A percentile compares a stretch with the other conserved stretches of the same genome.
These are phyloP conservation scores for Natator depressus DNA, from an alignment of 2,113 vertebrate species.

Conservation along the genomic window DNA sequence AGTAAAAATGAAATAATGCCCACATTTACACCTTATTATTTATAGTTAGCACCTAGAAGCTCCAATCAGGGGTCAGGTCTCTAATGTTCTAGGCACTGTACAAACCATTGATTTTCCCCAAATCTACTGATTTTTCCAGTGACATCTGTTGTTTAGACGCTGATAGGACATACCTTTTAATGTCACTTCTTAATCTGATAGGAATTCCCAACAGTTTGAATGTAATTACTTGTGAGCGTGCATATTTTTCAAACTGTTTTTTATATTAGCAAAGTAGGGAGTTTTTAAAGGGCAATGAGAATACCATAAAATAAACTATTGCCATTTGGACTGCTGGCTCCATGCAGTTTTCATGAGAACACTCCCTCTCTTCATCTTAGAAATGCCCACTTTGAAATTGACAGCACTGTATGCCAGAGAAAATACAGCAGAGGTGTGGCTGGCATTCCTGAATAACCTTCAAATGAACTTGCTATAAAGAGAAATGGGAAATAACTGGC, in stretches of 20 bases:
- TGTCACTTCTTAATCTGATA: background rate
- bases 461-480: background rate
- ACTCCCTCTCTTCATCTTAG: background rate
- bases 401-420: background rate
- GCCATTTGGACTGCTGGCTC: background rate
- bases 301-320: fast-evolving
- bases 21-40: too few relatives aligned
- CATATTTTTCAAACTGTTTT: background rate
- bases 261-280: background rate
- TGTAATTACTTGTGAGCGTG: background rate
- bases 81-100: too few relatives aligned
- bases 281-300: background rate
- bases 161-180: too few relatives aligned
- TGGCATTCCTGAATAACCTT: background rate
- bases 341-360: background rate
- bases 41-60: too few relatives aligned
- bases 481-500: background rate
- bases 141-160: too few relatives aligned
- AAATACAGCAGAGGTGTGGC: fast-evolving
- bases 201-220: background rate
- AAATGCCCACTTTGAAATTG: background rate
- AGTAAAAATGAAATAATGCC: too few relatives aligned
- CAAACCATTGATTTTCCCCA: too few relatives aligned
- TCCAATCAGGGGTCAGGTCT: too few relatives aligned
- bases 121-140: too few relatives aligned